phyloP scores from a whole-genome alignment of 2,113 vertebrate genomes.

The Oncorhynchus nerka region DNA sequence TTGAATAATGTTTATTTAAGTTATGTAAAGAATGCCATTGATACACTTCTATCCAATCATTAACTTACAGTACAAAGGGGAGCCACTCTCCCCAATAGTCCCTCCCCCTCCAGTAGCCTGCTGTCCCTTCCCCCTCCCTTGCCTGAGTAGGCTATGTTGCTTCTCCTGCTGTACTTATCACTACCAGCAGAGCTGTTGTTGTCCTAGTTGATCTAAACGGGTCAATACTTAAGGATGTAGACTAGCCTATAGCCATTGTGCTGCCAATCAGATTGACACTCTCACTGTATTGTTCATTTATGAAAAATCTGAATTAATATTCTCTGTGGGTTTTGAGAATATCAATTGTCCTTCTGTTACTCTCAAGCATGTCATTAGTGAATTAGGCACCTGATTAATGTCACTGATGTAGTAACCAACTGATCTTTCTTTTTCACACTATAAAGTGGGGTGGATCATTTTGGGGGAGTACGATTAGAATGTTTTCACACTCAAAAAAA shows the following conservation, averaged over 20 bases:
- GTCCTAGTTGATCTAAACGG: constrained; percentile 3
- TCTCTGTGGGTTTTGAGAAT: not conserved
- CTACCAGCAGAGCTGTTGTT: not conserved
- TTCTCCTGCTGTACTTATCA: not conserved
- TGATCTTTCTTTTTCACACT: not conserved
- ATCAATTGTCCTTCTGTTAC: not conserved
- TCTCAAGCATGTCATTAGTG: not conserved
- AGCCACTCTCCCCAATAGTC: not conserved
- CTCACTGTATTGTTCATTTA: not conserved
- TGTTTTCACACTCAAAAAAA: not conserved
- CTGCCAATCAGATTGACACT: not conserved
- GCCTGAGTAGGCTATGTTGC: not conserved
- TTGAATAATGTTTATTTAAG: not conserved
- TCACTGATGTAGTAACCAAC: not conserved
- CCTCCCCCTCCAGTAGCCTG: not conserved
- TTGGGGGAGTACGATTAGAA: too few species aligned
- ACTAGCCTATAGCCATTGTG: not conserved
- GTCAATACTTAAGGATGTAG: not conserved
- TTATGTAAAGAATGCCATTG: not conserved
- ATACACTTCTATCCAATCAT: not conserved
- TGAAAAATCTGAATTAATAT: not conserved
- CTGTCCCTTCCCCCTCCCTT: not conserved
- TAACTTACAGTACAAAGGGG: not conserved
- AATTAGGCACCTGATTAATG: not conserved
- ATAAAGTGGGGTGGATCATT: not conserved